Conservation (phyloP, 2,113 vertebrate genomes). For the Peromyscus polionotus region DNA sequence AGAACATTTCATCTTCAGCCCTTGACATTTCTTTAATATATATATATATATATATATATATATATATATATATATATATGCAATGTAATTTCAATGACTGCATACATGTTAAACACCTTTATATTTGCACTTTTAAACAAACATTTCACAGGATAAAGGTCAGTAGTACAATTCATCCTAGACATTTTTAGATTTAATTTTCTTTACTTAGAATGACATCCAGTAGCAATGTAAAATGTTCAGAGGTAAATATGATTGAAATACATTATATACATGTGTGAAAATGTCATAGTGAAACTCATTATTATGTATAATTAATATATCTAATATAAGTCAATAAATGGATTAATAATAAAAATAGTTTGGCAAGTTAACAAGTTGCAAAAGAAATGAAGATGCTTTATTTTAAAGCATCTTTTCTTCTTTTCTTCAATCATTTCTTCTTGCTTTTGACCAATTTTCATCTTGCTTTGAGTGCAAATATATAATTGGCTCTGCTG, state of each 20-base stretch:
- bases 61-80: too few relatives aligned
- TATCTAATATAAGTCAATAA: neutral
- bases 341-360: neutral
- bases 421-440: neutral
- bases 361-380: neutral
- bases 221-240: neutral
- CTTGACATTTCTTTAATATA: neutral
- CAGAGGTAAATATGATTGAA: neutral
- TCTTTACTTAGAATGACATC: neutral
- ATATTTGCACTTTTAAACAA: conserved; percentile 29
- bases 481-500: neutral
- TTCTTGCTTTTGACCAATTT: neutral
- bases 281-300: neutral
- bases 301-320: neutral
- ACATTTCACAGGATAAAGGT: neutral
- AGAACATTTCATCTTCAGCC: neutral
- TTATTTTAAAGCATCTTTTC: neutral
- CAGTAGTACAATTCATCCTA: neutral
- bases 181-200: neutral
- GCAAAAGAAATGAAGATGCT: neutral
- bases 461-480: neutral
- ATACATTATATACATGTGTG: neutral
- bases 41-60: neutral
- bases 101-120: neutral
- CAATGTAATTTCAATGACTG: neutral